Conservation (phyloP, 2,113 vertebrate genomes). For the Mohoua ochrocephala region DNA sequence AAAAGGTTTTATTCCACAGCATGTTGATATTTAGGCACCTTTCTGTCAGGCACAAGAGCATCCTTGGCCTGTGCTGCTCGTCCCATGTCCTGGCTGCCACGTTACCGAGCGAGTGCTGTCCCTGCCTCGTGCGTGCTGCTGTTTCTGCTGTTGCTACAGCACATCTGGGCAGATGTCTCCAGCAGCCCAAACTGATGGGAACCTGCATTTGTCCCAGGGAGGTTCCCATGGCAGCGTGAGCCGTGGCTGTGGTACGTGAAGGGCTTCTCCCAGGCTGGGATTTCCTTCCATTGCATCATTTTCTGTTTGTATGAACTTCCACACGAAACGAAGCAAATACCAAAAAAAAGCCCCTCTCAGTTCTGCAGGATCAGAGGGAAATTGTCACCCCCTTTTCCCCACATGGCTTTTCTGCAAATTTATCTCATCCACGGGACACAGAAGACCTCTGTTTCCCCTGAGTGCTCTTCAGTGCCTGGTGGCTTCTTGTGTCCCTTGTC, state of each 20-base stretch:
- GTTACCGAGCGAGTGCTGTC: fast-evolving
- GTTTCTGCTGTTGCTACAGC: neutral
- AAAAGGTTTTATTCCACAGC: neutral
- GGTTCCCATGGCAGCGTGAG: neutral
- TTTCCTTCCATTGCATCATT: slow-evolving; percentile 14
- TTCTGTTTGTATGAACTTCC: neutral
- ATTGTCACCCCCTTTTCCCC: neutral
- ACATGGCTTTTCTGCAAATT: fast-evolving
- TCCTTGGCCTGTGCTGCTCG: neutral
- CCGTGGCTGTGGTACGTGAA: fast-evolving
- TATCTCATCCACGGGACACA: neutral
- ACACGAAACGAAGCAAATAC: neutral
- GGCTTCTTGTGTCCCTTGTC: neutral
- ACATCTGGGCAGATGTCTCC: neutral
- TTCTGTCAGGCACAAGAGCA: neutral
- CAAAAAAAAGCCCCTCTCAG: neutral
- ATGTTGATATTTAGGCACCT: fast-evolving
- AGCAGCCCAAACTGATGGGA: neutral
- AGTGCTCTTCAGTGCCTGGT: neutral
- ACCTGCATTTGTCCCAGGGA: neutral
- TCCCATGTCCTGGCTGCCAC: neutral
- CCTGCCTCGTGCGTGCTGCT: neutral
- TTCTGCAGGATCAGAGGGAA: neutral
- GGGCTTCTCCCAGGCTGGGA: neutral
- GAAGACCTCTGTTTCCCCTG: neutral